Evolutionary conservation across 2,113 vertebrate species (phyloP).

Genomic region (Leucoraja erinaceus): DNA sequence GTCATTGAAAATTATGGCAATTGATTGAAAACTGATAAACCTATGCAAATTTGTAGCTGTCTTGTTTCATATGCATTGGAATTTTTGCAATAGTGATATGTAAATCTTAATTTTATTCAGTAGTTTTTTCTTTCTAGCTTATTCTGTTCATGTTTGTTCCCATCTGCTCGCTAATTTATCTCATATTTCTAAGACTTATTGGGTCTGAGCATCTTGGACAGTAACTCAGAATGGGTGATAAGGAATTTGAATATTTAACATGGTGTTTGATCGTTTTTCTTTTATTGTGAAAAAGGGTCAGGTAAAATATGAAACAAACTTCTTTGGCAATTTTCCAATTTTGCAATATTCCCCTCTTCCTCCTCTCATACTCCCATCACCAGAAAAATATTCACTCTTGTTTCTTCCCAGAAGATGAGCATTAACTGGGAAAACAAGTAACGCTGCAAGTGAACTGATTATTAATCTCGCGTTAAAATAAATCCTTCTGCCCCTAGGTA

Average conservation of each 20-base stretch:
- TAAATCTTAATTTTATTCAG: neutral
- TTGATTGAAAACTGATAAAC: neutral
- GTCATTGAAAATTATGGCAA: neutral
- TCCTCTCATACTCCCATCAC: neutral
- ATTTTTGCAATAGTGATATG: neutral
- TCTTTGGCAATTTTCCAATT: too few relatives aligned
- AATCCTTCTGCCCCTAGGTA: neutral
- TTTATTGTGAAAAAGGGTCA: too few relatives aligned
- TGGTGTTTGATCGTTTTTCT: neutral
- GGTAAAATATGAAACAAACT: too few relatives aligned
- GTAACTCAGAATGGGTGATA: neutral
- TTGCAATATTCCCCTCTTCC: too few relatives aligned
- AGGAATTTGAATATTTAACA: neutral
- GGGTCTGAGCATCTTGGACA: neutral
- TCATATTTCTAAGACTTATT: neutral
- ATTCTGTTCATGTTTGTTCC: neutral
- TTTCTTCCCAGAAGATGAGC: constrained; percentile 5
- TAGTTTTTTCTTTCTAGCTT: neutral
- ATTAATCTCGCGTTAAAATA: neutral
- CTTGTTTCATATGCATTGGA: neutral
- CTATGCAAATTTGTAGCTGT: neutral
- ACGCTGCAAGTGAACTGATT: neutral
- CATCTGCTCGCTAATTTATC: neutral
- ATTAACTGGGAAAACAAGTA: neutral
- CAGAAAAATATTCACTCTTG: neutral